A percentile compares a stretch with the other conserved stretches of the same genome.
These are phyloP conservation scores for Gila orcuttii DNA, from an alignment of 2,113 vertebrate genomes.

Conservation along the genomic window DNA sequence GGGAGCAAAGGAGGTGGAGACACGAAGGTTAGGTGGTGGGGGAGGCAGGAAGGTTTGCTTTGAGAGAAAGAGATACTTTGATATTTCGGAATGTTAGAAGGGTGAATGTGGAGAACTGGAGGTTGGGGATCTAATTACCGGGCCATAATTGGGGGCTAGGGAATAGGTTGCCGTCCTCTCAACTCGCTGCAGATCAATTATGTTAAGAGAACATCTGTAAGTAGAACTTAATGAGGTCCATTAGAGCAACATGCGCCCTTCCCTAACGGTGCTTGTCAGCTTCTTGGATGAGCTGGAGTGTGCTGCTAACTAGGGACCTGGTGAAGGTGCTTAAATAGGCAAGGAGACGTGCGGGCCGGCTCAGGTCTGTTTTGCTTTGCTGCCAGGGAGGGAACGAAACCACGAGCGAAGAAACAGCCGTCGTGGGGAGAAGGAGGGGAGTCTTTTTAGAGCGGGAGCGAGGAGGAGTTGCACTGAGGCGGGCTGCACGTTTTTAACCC, in stretches of 20 bases:
- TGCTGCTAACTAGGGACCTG: conserved; percentile 98
- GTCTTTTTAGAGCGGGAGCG: conserved; percentile 45
- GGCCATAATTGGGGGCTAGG: conserved; percentile 99
- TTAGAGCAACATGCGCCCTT: conserved; percentile 99
- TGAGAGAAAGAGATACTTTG: conserved; percentile 99
- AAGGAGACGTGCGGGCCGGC: conserved; percentile 83
- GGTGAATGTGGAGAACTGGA: conserved; percentile 99
- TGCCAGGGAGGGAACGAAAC: conserved; percentile 53
- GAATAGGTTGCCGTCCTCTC: conserved; percentile 99
- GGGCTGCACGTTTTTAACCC: conserved; percentile 66
- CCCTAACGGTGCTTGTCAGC: conserved; percentile 99
- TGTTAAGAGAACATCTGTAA: conserved; percentile 99
- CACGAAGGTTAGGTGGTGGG: conserved; percentile 58
- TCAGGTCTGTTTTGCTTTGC: conserved; percentile 78
- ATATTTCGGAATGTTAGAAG: conserved; percentile 99
- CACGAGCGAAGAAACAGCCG: conserved; percentile 44
- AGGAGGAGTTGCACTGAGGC: conserved; percentile 60
- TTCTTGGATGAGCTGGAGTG: conserved; percentile 99
- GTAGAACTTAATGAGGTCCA: conserved; percentile 99
- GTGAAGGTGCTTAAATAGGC: conserved; percentile 96
- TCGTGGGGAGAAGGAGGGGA: conserved; percentile 43
- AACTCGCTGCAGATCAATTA: conserved; percentile 99
- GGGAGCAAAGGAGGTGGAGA: conserved; percentile 69
- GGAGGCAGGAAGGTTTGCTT: conserved; percentile 80
- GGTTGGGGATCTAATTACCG: conserved; percentile 99